Percentiles rank a stretch among this genome's conserved stretches.
Evolutionary conservation across 2,888 invertebrate genomes (phyloP).

Genomic region (Euplexia lucipara): DNA sequence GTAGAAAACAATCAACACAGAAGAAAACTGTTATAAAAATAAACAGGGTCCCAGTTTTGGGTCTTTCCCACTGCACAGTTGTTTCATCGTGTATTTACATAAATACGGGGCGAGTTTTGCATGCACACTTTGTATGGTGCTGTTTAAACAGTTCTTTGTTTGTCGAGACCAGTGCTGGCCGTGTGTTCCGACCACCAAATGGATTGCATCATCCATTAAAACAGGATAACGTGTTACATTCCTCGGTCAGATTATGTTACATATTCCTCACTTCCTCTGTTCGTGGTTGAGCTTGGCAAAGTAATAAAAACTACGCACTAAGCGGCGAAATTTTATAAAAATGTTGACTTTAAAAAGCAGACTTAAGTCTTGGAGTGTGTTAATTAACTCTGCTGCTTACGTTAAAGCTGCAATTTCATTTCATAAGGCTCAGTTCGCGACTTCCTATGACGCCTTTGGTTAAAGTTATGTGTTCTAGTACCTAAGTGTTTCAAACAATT

Average conservation of each 20-base stretch:
- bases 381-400: constrained; percentile 36
- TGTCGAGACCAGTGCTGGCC: constrained; percentile 70
- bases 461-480: neutral
- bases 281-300: constrained; percentile 1
- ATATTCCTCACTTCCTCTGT: constrained; percentile 4
- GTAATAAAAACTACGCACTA: constrained; percentile 6
- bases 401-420: constrained; percentile 36
- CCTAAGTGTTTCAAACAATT: no score
- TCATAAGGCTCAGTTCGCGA: constrained; percentile 18
- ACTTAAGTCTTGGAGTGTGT: constrained; percentile 28
- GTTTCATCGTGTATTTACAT: constrained; percentile 85
- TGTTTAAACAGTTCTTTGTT: constrained; percentile 80
- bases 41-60: constrained; percentile 80
- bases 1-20: constrained; percentile 76
- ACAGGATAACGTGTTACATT: constrained; percentile 61
- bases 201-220: constrained; percentile 79
- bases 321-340: constrained; percentile 31
- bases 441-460: constrained; percentile 2
- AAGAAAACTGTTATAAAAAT: constrained; percentile 80
- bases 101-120: constrained; percentile 79
- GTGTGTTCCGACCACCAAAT: constrained; percentile 70
- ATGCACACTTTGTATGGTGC: constrained; percentile 82
- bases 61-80: constrained; percentile 79
- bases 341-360: constrained; percentile 13
- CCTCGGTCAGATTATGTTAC: constrained; percentile 35